Conservation (phyloP, 2,113 vertebrate species). For the Eptesicus fuscus region DNA sequence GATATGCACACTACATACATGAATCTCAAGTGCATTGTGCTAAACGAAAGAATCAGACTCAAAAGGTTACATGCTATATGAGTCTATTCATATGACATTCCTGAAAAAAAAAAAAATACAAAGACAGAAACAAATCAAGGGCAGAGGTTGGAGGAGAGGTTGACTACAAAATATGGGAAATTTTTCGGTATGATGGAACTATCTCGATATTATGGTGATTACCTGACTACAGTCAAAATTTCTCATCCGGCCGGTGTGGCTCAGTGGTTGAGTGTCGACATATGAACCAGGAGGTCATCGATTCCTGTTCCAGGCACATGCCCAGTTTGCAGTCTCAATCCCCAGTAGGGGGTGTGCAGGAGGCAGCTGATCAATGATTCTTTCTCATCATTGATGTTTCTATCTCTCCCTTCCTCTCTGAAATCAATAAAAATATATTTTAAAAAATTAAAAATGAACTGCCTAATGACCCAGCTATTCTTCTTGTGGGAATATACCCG, state of each 20-base stretch:
- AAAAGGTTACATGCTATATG: not conserved
- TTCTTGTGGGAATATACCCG: not conserved
- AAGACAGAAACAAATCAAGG: not conserved
- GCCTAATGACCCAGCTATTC: not conserved
- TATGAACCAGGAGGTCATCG: too few species aligned
- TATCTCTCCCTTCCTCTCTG: too few species aligned
- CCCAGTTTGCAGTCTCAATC: too few species aligned
- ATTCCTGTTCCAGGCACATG: too few species aligned
- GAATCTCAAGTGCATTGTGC: not conserved
- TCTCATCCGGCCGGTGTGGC: not conserved
- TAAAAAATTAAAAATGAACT: not conserved
- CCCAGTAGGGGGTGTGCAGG: too few species aligned
- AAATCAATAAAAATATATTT: too few species aligned
- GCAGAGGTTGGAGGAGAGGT: not conserved
- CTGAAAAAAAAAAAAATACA: slow-evolving; percentile 3
- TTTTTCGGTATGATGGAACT: not conserved
- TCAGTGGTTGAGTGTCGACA: too few species aligned
- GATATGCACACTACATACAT: not conserved
- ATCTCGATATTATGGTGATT: not conserved
- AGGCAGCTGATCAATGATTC: too few species aligned
- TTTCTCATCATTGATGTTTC: too few species aligned
- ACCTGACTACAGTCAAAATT: not conserved
- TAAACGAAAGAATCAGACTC: not conserved
- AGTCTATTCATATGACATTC: not conserved
- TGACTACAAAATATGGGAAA: not conserved